A percentile compares a stretch with the other conserved stretches of the same genome.
Conservation (phyloP, 1,140 invertebrate species). For the Papilio dardanus region DNA sequence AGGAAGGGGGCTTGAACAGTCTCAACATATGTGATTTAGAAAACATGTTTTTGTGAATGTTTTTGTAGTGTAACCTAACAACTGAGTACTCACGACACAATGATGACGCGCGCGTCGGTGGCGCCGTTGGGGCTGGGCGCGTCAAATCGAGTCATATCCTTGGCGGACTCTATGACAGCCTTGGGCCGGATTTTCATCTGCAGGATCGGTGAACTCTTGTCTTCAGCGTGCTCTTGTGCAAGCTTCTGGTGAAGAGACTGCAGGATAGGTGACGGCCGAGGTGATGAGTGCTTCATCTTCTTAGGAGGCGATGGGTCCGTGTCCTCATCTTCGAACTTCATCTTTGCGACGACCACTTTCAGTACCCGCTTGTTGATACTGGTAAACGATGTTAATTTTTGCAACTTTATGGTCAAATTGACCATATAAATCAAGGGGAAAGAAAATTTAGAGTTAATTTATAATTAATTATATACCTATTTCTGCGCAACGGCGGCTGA, state of each 20-base stretch:
- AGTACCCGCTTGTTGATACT: conserved; percentile 59
- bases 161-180: background rate
- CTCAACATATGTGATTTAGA: no score
- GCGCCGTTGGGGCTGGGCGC: conserved; percentile 71
- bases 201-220: background rate
- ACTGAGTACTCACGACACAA: conserved; percentile 63
- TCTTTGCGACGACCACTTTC: conserved; percentile 66
- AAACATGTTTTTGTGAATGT: no score
- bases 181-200: background rate
- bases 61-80: no score
- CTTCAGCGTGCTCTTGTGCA: background rate
- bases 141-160: conserved; percentile 46
- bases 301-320: conserved; percentile 42
- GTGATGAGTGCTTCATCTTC: conserved; percentile 16
- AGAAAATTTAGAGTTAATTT: no score
- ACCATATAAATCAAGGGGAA: background rate
- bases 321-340: conserved; percentile 51
- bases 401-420: background rate
- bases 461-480: conserved; percentile 41
- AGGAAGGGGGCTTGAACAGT: no score
- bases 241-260: background rate
- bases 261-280: background rate
- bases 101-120: conserved; percentile 59
- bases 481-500: conserved; percentile 30
- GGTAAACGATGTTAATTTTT: conserved; percentile 22